phyloP scores from a whole-genome alignment of 2,888 invertebrate species.

The Gymnocheta viridis region DNA sequence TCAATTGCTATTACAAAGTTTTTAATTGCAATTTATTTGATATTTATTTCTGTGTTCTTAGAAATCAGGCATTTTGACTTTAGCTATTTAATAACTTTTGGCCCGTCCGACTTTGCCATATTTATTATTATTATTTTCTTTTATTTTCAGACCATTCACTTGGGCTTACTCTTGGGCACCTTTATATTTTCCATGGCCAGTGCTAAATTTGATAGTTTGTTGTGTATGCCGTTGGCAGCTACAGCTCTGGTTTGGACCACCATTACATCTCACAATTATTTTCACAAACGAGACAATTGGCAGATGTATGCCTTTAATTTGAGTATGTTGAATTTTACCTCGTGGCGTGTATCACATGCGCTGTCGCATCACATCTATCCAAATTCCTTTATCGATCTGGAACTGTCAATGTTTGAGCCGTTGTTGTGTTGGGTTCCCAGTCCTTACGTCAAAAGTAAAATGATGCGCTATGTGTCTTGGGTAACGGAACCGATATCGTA shows the following conservation, averaged over 20 bases:
- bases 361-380: slow-evolving; percentile 91
- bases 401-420: slow-evolving; percentile 87
- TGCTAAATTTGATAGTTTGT: slow-evolving; percentile 77
- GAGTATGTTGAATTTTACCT: slow-evolving; percentile 84
- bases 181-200: slow-evolving; percentile 80
- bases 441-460: slow-evolving; percentile 82
- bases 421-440: slow-evolving; percentile 86
- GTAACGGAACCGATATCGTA: slow-evolving; percentile 83
- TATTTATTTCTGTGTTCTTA: too few species aligned
- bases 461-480: slow-evolving; percentile 83
- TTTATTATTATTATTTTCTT: not conserved
- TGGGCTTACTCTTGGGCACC: slow-evolving; percentile 79
- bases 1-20: too few species aligned
- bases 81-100: too few species aligned
- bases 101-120: not conserved
- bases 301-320: slow-evolving; percentile 91
- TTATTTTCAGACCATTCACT: slow-evolving; percentile 78
- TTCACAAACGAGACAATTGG: slow-evolving; percentile 89
- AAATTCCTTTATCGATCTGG: slow-evolving; percentile 89
- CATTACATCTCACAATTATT: slow-evolving; percentile 88
- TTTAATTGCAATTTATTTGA: too few species aligned
- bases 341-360: slow-evolving; percentile 89
- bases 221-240: slow-evolving; percentile 82
- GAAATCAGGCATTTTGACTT: too few species aligned
- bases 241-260: slow-evolving; percentile 84